A percentile compares a stretch with the other conserved stretches of the same genome.
Evolutionary conservation across 1,140 invertebrate genomes (phyloP).

Genomic region (Mercenaria mercenaria): DNA sequence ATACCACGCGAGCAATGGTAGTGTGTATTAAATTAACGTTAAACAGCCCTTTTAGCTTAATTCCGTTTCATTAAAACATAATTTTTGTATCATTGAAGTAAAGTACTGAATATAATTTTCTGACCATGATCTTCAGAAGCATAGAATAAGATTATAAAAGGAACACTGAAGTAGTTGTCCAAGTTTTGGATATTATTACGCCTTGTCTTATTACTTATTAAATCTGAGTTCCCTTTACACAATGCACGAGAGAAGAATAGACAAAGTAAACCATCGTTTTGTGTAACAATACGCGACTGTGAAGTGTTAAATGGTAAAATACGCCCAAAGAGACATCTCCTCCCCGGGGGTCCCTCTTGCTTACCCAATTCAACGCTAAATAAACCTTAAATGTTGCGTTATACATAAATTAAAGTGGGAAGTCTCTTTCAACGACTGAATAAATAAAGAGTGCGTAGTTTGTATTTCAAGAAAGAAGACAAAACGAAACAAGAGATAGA

Average conservation of each 20-base stretch:
- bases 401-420: constrained; percentile 32
- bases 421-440: constrained; percentile 10
- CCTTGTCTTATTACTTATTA: too few species aligned
- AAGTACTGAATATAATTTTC: too few species aligned
- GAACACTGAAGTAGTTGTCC: too few species aligned
- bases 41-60: not conserved
- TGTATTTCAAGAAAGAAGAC: constrained; percentile 2
- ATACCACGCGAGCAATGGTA: not conserved
- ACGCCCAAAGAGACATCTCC: constrained; percentile 7
- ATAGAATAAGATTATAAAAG: too few species aligned
- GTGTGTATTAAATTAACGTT: not conserved
- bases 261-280: not conserved
- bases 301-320: constrained; percentile 12
- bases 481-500: not conserved
- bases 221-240: too few species aligned
- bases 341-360: constrained; percentile 12
- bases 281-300: not conserved
- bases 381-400: constrained; percentile 37
- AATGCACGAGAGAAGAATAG: not conserved
- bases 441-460: constrained; percentile 19
- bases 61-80: not conserved
- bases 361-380: constrained; percentile 47
- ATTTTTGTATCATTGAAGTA: too few species aligned
- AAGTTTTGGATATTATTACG: too few species aligned
- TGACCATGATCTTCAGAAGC: too few species aligned